Base-by-base conservation (phyloP, 2,113 vertebrate species). In the Hypomesus transpacificus region DNA sequence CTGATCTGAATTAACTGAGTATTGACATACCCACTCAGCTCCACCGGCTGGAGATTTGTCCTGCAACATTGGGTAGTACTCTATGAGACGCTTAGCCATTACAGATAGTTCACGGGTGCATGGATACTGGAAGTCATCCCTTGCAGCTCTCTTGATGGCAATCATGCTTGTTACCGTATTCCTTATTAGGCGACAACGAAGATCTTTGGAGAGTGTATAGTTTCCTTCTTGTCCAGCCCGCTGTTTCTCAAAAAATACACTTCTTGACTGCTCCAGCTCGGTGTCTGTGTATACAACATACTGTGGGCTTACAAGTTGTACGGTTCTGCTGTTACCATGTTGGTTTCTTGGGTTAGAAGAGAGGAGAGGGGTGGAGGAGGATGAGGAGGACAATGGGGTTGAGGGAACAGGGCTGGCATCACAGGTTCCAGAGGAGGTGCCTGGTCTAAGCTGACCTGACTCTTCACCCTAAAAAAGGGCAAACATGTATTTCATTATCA, bases 151-250 rank as follows among this genome's bases (percentile, higher is more conserved):
- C 31, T 28, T 21, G 39, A 72, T 74, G 0, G 69, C 14, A 22
- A 72, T 65, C 69, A 75, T 75, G 9, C 66, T 75, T 31, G 64
- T 75, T 64, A 75, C 26, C 14, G 64, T 79, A 28, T 75, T 79
- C n/a, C 73, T 51, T 20, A 75, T 60, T 31, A 79, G 64, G 39
- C 68, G 31, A 50, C 73, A 80, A 34, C 54, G 22, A 71, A 63
- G 69, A 21, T 71, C 69, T 71, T 71, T 71, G 34, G 59, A 52
- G n/a, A 71, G 57, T 4, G 21, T 71, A 22, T 39, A 71, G 57
- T 62, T 34, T 58, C 54, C 53, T 54, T 68, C 56, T 71, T 71
- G 28, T 39, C 69, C 69, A 26, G 46, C n/a, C 3, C 22, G 66
- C 22, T 68, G 21, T 53, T 53, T 53, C 24, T 68, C 66, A 68